phyloP scores from a whole-genome alignment of 1,140 invertebrate species.

The Diabrotica virgifera region DNA sequence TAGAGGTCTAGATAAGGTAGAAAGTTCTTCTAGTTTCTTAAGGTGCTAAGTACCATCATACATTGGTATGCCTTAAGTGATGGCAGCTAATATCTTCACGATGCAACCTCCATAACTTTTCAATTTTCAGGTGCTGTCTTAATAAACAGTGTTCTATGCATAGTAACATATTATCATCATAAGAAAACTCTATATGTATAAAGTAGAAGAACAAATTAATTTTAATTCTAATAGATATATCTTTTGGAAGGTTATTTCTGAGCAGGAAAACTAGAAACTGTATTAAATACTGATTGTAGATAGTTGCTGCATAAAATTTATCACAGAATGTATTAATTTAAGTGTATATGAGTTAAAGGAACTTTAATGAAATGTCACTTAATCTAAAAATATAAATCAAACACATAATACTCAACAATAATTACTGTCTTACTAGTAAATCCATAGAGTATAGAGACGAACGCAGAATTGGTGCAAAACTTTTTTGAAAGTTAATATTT shows the following conservation, averaged over 20 bases:
- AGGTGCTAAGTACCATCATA: too few relatives aligned
- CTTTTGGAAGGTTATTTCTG: not conserved
- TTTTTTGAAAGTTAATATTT: not conserved
- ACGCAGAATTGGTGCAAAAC: constrained; percentile 1
- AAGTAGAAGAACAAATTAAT: not conserved
- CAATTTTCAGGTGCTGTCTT: not conserved
- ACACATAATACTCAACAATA: not conserved
- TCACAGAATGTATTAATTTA: not conserved
- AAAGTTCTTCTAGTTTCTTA: too few relatives aligned
- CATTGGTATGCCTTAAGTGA: too few relatives aligned
- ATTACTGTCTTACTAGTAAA: not conserved
- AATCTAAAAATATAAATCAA: not conserved
- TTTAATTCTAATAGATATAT: not conserved
- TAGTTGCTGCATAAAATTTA: not conserved
- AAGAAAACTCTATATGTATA: not conserved
- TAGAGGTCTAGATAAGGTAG: too few relatives aligned
- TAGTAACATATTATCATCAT: not conserved
- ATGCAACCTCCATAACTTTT: too few relatives aligned
- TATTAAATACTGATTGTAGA: too few relatives aligned
- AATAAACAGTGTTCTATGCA: not conserved
- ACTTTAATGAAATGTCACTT: not conserved
- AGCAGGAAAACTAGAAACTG: not conserved
- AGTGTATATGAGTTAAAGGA: not conserved
- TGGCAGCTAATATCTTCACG: too few relatives aligned
- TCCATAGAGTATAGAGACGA: not conserved